Base-by-base conservation (phyloP, 2,113 vertebrate species). In the Pollachius pollachius region DNA sequence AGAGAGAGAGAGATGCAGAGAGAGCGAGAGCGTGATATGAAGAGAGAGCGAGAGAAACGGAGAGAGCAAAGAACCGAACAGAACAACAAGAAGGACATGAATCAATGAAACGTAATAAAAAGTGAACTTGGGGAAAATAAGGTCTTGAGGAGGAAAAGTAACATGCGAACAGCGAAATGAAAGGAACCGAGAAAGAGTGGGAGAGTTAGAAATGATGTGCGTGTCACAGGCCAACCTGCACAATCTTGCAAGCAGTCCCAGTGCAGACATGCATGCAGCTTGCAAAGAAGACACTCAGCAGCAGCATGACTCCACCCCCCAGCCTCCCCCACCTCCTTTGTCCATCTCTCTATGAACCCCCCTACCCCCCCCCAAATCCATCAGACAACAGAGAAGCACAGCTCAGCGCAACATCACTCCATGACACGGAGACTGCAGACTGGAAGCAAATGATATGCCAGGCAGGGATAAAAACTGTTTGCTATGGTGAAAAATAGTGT, bases 221-320 rank as follows among this genome's bases (percentile, higher is more conserved):
- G 68, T 60, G 73, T 74, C 68, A 4, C 15, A 60, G 81, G 85
- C 81, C 84, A 84, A 82, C 77, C 82, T 88, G 83, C 62, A 34
- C 65, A 23, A 79, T 82, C 80, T 83, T 69, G 69, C 78, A 81
- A 73, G 81, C 77, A 83, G 73, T 85, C 62, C 4, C 15, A n/a
- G 54, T 56, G 54, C 75, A 86, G 79, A 81, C 78, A 87, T 64
- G 67, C 76, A 86, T 41, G 37, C 37, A 41, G 37, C 37, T 41
- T 11, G 37, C 37, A 41, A 9, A 6, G 37, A 41, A 41, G 37
- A 11, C 37, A 41, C 37, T 7, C 3, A 72, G 77, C 71, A 83
- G 73, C 71, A 75, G 70, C 67, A 75, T 76, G 68, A 84, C 73
- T 81, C 70, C 83, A 65, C 73, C 74, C 62, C 68, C 70, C 18